phyloP scores from a whole-genome alignment of 2,888 invertebrate species.

The Hesperia comma region DNA sequence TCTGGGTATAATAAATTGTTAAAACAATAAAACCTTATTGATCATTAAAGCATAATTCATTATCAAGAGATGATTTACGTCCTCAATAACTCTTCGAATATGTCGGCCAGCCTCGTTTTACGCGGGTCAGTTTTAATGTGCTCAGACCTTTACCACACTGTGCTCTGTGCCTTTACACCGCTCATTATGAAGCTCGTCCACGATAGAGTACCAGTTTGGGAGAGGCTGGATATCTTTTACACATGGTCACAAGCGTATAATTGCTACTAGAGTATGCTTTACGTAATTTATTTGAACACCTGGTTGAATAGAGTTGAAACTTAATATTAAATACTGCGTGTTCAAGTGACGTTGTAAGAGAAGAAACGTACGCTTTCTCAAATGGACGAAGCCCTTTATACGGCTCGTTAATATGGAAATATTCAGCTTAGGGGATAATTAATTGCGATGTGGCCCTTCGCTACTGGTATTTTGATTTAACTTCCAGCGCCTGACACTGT shows the following conservation, averaged over 20 bases:
- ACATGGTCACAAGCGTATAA: too few relatives aligned
- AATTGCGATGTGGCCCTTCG: slow-evolving; percentile 31
- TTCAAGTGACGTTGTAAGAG: too few relatives aligned
- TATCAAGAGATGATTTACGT: slow-evolving; percentile 16
- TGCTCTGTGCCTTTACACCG: slow-evolving; percentile 21
- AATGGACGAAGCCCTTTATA: slow-evolving; percentile 1
- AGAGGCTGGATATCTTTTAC: background rate
- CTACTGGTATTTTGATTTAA: slow-evolving; percentile 37
- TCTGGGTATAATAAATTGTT: background rate
- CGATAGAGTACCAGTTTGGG: background rate
- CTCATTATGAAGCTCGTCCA: background rate
- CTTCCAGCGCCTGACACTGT: slow-evolving; percentile 24
- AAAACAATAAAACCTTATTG: slow-evolving; percentile 8
- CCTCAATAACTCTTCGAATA: slow-evolving; percentile 10
- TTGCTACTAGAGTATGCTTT: too few relatives aligned
- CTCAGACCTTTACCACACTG: slow-evolving; percentile 33
- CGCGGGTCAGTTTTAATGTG: slow-evolving; percentile 20
- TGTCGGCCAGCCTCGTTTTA: slow-evolving; percentile 12
- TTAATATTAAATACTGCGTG: too few relatives aligned
- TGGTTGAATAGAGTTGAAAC: too few relatives aligned
- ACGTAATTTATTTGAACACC: too few relatives aligned
- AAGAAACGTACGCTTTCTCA: background rate
- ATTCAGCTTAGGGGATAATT: slow-evolving; percentile 34
- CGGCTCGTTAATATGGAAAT: slow-evolving; percentile 30
- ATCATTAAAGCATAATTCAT: slow-evolving; percentile 2